phyloP scores from a whole-genome alignment of 2,113 vertebrate genomes.

The Semicossyphus pulcher region DNA sequence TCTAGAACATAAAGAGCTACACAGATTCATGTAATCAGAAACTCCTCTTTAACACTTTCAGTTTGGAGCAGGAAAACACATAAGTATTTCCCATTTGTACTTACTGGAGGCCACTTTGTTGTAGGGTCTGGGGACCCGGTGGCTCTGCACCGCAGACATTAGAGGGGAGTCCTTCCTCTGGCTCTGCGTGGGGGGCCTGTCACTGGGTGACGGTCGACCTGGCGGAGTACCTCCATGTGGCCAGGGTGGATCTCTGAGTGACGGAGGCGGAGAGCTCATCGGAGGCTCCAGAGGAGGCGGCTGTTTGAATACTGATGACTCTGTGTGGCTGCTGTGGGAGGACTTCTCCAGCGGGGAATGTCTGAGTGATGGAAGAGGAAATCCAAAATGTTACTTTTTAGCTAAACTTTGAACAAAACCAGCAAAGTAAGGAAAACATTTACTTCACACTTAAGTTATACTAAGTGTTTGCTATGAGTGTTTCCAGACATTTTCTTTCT shows the following conservation, averaged over 20 bases:
- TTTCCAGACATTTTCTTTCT: too few relatives aligned
- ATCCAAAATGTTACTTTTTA: background rate
- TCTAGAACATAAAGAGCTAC: background rate
- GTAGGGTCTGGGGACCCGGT: conserved; percentile 84
- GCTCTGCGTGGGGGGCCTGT: conserved; percentile 75
- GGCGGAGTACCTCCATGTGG: conserved; percentile 76
- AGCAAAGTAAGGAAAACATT: too few relatives aligned
- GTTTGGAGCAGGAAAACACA: background rate
- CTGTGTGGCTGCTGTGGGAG: conserved; percentile 86
- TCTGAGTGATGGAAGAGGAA: conserved; percentile 65
- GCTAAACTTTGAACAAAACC: background rate
- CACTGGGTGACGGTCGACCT: conserved; percentile 51
- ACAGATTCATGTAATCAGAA: too few relatives aligned
- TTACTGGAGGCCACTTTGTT: conserved; percentile 92
- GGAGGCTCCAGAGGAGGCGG: conserved; percentile 78
- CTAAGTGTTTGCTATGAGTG: too few relatives aligned
- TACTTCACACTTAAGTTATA: too few relatives aligned
- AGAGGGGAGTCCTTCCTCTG: conserved; percentile 81
- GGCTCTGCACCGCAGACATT: conserved; percentile 46
- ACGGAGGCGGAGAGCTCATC: conserved; percentile 79
- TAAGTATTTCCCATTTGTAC: conserved; percentile 61
- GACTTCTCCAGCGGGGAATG: conserved; percentile 90
- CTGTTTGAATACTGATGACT: conserved; percentile 87
- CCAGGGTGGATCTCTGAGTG: conserved; percentile 85
- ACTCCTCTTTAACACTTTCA: background rate